Conservation (phyloP, 2,797 vertebrate genomes). For the Pyrocephalus nanus region DNA sequence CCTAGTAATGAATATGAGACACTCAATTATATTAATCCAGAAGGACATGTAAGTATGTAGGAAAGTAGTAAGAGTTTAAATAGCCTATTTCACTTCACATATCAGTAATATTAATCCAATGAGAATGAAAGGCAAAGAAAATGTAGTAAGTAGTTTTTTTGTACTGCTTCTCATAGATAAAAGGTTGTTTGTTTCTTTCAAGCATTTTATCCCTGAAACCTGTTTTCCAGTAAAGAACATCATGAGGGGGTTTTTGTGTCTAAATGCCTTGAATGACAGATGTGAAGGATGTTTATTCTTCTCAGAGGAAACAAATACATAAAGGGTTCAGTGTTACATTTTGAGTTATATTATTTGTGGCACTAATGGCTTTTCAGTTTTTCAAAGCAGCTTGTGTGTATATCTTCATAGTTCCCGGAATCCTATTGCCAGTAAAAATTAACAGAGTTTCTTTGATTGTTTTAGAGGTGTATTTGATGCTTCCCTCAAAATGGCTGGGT, state of each 20-base stretch:
- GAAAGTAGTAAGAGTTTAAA: neutral
- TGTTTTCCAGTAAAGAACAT: neutral
- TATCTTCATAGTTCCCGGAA: neutral
- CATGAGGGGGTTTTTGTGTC: neutral
- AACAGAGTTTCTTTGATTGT: slow-evolving; percentile 57
- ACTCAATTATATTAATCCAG: neutral
- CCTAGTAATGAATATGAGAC: neutral
- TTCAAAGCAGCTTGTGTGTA: neutral
- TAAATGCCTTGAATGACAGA: neutral
- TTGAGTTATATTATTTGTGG: neutral
- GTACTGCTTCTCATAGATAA: neutral
- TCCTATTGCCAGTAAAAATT: neutral
- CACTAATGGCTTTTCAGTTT: neutral
- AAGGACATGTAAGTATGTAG: neutral
- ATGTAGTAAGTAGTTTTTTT: neutral
- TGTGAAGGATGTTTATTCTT: neutral
- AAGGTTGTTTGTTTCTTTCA: neutral
- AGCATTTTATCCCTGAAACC: neutral
- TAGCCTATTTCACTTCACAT: neutral
- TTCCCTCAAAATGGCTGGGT: slow-evolving; percentile 98
- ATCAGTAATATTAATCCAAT: neutral
- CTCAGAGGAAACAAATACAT: neutral
- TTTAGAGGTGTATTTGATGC: slow-evolving; percentile 97
- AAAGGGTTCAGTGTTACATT: neutral
- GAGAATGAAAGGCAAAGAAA: neutral